Evolutionary conservation across 2,113 vertebrate genomes (phyloP).

Genomic region (Catharus bicknelli): DNA sequence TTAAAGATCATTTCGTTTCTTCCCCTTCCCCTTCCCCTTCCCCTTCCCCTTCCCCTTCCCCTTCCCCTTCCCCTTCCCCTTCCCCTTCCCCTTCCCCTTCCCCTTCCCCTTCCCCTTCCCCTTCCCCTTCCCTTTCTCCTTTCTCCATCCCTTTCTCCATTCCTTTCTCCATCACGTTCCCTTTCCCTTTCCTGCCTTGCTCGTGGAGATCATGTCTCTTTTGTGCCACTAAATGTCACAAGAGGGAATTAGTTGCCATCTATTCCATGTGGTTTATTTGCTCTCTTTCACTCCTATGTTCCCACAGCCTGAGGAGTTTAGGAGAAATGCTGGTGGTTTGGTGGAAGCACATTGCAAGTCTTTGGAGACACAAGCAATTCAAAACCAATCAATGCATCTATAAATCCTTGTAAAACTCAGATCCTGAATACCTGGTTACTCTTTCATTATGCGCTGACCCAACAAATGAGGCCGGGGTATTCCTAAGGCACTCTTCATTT

Average conservation of each 20-base stretch:
- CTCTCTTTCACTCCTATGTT: background rate
- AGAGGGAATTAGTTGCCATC: background rate
- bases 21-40: no score
- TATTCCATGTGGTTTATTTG: background rate
- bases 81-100: no score
- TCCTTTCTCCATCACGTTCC: no score
- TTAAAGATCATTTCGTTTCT: background rate
- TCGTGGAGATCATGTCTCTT: background rate
- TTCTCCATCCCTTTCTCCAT: no score
- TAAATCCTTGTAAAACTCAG: conserved; percentile 48
- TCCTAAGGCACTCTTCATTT: conserved; percentile 28
- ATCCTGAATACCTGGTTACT: conserved; percentile 14
- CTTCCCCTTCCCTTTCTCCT: no score
- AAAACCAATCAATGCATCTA: conserved; percentile 36
- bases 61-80: no score
- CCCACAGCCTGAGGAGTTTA: background rate
- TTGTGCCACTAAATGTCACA: background rate
- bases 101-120: no score
- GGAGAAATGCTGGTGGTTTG: background rate
- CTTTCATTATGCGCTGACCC: conserved; percentile 18
- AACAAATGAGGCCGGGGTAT: conserved; percentile 14
- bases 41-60: no score
- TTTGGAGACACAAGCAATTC: conserved; percentile 34
- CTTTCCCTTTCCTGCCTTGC: background rate
- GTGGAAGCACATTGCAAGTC: background rate